These are phyloP conservation scores for Atrichornis clamosus DNA, from an alignment of 2,113 vertebrate genomes.

Conservation along the genomic window DNA sequence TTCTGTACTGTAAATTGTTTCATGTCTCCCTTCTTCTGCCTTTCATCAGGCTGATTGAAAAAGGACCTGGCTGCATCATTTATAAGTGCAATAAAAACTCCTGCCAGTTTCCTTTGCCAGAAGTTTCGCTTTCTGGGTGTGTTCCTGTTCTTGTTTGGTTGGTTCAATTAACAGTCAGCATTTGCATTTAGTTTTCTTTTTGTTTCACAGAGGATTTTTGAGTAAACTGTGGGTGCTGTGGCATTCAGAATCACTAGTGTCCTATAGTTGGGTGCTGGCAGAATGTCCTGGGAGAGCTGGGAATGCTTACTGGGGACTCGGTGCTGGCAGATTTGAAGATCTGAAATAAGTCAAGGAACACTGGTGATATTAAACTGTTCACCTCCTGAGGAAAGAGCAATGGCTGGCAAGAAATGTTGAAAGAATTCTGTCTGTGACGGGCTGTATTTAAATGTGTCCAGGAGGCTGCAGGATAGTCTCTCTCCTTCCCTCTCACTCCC, in stretches of 20 bases:
- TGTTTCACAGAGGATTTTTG: neutral
- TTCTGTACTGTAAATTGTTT: neutral
- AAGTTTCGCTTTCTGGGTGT: slow-evolving; percentile 36
- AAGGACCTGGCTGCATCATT: neutral
- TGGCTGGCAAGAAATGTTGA: neutral
- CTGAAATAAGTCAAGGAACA: neutral
- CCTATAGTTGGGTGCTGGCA: neutral
- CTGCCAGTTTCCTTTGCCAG: slow-evolving; percentile 8
- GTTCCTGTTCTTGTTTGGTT: slow-evolving; percentile 16
- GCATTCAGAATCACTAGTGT: neutral
- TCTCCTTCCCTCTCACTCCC: neutral
- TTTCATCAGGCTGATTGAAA: neutral
- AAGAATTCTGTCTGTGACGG: neutral
- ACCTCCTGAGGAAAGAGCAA: neutral
- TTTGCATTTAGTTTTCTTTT: neutral
- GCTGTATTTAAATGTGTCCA: neutral
- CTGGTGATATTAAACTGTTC: neutral
- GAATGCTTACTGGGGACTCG: neutral
- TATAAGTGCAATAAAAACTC: slow-evolving; percentile 8
- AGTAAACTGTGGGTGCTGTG: neutral
- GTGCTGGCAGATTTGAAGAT: neutral
- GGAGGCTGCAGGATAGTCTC: neutral
- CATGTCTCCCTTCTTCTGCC: neutral
- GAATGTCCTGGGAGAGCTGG: neutral
- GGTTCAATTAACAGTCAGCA: neutral